Evolutionary conservation across 2,888 invertebrate species (phyloP).

Genomic region (Ametastegia equiseti): DNA sequence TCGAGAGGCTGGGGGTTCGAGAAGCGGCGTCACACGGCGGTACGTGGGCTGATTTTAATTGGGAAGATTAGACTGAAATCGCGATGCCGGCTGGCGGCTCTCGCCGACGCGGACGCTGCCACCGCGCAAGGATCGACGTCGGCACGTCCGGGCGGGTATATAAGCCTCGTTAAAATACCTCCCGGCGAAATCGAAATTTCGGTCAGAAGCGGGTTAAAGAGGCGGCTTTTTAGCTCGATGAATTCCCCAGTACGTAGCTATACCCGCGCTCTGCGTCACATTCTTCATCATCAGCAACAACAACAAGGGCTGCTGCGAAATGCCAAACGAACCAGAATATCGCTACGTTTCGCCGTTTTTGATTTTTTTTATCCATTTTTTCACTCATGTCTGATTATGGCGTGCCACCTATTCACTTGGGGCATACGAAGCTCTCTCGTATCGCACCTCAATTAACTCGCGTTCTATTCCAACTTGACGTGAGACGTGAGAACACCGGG

Average conservation of each 20-base stretch:
- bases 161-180: slow-evolving; percentile 76
- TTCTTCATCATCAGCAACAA: too few species aligned
- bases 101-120: slow-evolving; percentile 26
- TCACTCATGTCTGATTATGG: too few species aligned
- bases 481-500: not conserved
- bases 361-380: too few species aligned
- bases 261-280: slow-evolving; percentile 18
- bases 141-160: slow-evolving; percentile 64
- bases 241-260: slow-evolving; percentile 1
- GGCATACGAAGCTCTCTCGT: not conserved
- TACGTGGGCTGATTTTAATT: slow-evolving; percentile 70
- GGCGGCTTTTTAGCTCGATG: slow-evolving; percentile 15
- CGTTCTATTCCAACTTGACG: too few species aligned
- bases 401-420: not conserved
- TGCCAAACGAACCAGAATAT: not conserved
- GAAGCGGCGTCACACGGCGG: slow-evolving; percentile 40
- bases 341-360: too few species aligned
- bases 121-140: slow-evolving; percentile 45
- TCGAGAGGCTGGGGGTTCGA: not conserved
- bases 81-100: slow-evolving; percentile 56
- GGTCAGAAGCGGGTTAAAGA: slow-evolving; percentile 49
- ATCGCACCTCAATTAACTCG: too few species aligned
- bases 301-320: slow-evolving; percentile 13
- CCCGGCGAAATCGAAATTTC: slow-evolving; percentile 75
- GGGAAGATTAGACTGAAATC: slow-evolving; percentile 74